phyloP scores from a whole-genome alignment of 1,140 invertebrate species.

The Agraylea sexmaculata region DNA sequence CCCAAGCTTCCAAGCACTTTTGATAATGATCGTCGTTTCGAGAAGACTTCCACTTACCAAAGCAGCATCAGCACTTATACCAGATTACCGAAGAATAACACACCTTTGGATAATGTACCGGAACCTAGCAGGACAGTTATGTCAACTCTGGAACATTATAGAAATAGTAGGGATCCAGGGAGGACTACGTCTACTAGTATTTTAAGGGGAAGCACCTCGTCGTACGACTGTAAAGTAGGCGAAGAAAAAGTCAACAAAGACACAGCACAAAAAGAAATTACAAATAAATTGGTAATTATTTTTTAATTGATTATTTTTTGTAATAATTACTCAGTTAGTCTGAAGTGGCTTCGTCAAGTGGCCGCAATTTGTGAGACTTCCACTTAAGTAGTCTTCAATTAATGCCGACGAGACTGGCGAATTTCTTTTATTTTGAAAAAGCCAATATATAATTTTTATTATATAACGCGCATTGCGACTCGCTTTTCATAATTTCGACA shows the following conservation, averaged over 20 bases:
- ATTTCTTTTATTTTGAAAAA: no score
- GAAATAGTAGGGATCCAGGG: slow-evolving; percentile 28
- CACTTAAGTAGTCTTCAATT: no score
- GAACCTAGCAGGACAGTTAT: slow-evolving; percentile 26
- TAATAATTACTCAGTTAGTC: neutral
- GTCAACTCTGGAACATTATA: slow-evolving; percentile 34
- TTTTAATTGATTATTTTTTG: no score
- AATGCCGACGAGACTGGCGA: no score
- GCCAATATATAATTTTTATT: no score
- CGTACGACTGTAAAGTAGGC: no score
- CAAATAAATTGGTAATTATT: slow-evolving; percentile 33
- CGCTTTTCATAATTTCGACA: no score
- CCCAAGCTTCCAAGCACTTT: slow-evolving; percentile 39
- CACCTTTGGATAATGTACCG: slow-evolving; percentile 22
- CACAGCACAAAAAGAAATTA: slow-evolving; percentile 34
- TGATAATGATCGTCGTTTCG: slow-evolving; percentile 28
- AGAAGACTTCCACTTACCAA: slow-evolving; percentile 26
- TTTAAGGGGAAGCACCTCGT: no score
- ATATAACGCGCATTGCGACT: no score
- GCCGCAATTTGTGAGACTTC: no score
- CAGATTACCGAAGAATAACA: slow-evolving; percentile 23
- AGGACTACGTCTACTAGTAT: slow-evolving; percentile 26
- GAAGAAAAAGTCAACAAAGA: slow-evolving; percentile 38
- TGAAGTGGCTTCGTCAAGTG: neutral
- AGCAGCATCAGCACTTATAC: slow-evolving; percentile 25